Evolutionary conservation across 2,888 invertebrate genomes (phyloP).

Genomic region (Drosophila falleni): DNA sequence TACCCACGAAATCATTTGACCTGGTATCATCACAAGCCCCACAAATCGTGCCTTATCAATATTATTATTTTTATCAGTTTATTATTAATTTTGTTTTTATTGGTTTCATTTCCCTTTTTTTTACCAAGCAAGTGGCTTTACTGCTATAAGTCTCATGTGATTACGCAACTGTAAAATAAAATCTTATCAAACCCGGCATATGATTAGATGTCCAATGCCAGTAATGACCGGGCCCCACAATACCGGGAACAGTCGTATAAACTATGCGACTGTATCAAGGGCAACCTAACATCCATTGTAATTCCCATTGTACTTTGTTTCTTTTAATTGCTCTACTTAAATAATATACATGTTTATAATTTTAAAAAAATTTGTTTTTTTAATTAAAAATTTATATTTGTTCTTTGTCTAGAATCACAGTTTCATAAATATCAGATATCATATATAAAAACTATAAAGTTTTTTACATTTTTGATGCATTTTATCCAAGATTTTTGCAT

Average conservation of each 20-base stretch:
- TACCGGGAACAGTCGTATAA: constrained; percentile 4
- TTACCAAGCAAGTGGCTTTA: not conserved
- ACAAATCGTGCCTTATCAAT: constrained; percentile 13
- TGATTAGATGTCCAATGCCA: constrained; percentile 48
- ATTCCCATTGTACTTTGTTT: not conserved
- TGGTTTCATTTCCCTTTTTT: constrained; percentile 7
- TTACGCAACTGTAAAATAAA: constrained; percentile 27
- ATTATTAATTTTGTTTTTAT: constrained; percentile 8
- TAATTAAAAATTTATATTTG: too few relatives aligned
- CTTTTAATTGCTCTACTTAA: not conserved
- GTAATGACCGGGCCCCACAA: constrained; percentile 26
- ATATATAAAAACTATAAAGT: too few relatives aligned
- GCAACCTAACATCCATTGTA: not conserved
- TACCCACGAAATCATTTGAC: constrained; percentile 20
- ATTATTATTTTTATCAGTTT: constrained; percentile 15
- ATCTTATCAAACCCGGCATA: constrained; percentile 40
- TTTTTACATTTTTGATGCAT: too few relatives aligned
- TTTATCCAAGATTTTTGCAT: too few relatives aligned
- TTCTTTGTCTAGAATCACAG: too few relatives aligned
- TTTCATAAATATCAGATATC: too few relatives aligned
- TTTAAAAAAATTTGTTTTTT: too few relatives aligned
- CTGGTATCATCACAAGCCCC: not conserved
- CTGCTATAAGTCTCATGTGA: constrained; percentile 23
- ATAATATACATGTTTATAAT: too few relatives aligned
- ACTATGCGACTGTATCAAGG: not conserved